phyloP scores from a whole-genome alignment of 1,140 invertebrate species.

The Leptinotarsa lineolata region DNA sequence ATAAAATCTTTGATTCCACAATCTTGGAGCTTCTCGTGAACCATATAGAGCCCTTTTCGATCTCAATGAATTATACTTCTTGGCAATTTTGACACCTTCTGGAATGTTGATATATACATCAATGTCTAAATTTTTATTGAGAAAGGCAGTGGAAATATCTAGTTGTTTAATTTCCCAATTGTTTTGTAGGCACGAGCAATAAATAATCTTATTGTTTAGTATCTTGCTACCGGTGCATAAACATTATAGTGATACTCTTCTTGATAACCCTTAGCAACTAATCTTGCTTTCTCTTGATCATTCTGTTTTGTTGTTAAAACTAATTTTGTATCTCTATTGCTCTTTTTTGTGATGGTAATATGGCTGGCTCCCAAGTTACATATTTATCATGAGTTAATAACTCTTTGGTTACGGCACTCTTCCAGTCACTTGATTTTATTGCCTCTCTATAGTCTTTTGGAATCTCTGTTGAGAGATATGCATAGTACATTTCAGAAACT shows the following conservation, averaged over 20 bases:
- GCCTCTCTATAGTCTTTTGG: not conserved
- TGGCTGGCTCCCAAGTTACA: not conserved
- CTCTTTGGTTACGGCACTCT: not conserved
- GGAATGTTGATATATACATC: no score
- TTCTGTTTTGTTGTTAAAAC: not conserved
- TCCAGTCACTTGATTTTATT: not conserved
- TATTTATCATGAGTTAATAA: not conserved
- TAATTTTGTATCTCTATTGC: not conserved
- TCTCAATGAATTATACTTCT: conserved; percentile 10
- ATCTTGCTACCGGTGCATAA: conserved; percentile 8
- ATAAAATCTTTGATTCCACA: conserved; percentile 29
- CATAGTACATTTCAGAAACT: not conserved
- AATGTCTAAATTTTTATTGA: no score
- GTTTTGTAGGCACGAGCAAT: not conserved
- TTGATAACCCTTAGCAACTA: conserved; percentile 25
- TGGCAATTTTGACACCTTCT: no score
- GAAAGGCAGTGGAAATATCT: no score
- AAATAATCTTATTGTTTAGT: conserved; percentile 9
- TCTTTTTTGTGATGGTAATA: not conserved
- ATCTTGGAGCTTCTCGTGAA: conserved; percentile 12
- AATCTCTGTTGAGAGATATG: not conserved
- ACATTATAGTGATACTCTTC: conserved; percentile 48
- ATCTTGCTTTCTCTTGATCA: not conserved
- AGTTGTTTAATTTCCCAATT: no score
- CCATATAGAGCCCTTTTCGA: conserved; percentile 23